A percentile compares a stretch with the other conserved stretches of the same genome.
Conservation (phyloP, 2,797 vertebrate species). For the Lepus townsendii region DNA sequence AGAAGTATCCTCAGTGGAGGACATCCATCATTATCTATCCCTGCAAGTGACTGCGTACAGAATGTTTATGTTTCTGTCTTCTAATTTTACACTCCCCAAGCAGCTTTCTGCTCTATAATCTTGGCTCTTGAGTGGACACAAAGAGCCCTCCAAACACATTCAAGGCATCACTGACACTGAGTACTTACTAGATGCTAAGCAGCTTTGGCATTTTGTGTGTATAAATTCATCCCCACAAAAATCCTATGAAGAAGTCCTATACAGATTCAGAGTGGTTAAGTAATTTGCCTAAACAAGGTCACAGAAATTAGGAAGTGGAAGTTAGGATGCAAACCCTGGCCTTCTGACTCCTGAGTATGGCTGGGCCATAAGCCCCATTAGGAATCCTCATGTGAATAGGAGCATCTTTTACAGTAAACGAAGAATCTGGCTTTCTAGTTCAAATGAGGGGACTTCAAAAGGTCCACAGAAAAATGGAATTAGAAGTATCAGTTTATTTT, state of each 20-base stretch:
- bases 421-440: slow-evolving; percentile 3
- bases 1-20: background rate
- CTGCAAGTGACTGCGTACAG: background rate
- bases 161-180: slow-evolving; percentile 22
- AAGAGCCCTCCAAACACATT: background rate
- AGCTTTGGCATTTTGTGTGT: background rate
- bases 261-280: background rate
- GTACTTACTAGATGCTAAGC: background rate
- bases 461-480: too few species aligned
- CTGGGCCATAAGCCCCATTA: background rate
- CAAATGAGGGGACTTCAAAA: background rate
- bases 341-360: background rate
- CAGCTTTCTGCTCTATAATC: background rate
- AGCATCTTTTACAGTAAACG: background rate
- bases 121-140: background rate
- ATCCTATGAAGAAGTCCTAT: background rate
- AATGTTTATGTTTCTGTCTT: background rate
- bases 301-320: background rate
- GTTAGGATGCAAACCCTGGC: background rate
- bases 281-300: background rate
- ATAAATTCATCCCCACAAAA: background rate
- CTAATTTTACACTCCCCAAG: slow-evolving; percentile 14
- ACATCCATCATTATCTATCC: background rate
- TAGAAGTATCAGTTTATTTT: too few species aligned
- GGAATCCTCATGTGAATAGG: background rate